Conservation (phyloP, 2,797 vertebrate genomes). For the Eospalax fontanierii region DNA sequence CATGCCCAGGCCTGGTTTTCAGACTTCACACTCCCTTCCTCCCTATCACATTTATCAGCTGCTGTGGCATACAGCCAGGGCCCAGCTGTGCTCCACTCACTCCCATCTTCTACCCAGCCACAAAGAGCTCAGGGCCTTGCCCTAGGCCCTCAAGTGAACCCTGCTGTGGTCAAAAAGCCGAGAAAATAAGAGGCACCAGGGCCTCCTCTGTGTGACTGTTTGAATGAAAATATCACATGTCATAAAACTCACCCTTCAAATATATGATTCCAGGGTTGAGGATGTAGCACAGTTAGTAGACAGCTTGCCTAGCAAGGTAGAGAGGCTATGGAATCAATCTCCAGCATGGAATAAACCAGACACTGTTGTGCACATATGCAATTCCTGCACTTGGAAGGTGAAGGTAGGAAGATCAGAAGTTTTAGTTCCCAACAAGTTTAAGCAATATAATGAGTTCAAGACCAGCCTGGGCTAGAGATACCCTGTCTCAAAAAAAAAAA, state of each 20-base stretch:
- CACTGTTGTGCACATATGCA: too few species aligned
- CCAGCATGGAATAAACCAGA: neutral
- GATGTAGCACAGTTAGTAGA: neutral
- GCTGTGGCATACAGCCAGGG: neutral
- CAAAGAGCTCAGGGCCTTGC: neutral
- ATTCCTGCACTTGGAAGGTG: neutral
- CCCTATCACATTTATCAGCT: neutral
- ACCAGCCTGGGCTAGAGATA: neutral
- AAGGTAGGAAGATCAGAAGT: neutral
- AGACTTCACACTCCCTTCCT: neutral
- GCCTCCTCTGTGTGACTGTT: neutral
- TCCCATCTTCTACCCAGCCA: neutral
- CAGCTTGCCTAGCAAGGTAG: neutral
- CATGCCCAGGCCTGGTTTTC: neutral
- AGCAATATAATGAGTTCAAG: neutral
- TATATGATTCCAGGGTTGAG: neutral
- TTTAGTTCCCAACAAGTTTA: neutral
- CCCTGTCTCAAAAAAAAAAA: neutral
- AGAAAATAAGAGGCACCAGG: neutral
- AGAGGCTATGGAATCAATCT: neutral
- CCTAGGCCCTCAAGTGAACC: neutral
- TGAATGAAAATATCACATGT: neutral
- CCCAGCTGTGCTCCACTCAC: neutral
- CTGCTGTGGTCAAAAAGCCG: neutral
- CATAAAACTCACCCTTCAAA: constrained; percentile 34